Base-by-base conservation (phyloP, 2,888 invertebrate species). In the Acrobasis repandana region DNA sequence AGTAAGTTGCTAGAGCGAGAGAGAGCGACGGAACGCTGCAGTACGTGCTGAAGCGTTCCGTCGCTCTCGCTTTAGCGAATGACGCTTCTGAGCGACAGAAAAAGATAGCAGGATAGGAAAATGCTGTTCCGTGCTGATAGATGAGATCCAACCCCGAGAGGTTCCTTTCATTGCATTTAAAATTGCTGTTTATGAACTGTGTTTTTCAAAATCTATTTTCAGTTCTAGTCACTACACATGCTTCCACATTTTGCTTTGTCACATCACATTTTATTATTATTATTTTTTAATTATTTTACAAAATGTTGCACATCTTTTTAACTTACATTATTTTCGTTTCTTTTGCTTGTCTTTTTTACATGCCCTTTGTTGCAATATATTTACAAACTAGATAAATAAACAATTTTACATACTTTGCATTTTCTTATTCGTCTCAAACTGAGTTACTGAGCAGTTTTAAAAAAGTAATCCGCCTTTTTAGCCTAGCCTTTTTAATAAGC, bases 141-240 rank as follows among this genome's bases (percentile, higher is more conserved):
- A n/a, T n/a, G n/a, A n/a, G n/a, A n/a, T n/a, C n/a, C n/a, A n/a
- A n/a, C n/a, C n/a, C n/a, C n/a, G n/a, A n/a, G 34, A 75, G 81
- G 86, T 85, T 88, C 85, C 87, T 85, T 79, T 70, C 60, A 63
- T 52, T 80, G 88, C 88, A 89, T 88, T 88, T 88, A 86, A 71
- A 47, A 63, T 62, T 64, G 58, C 65, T 63, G 72, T 67, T 63
- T 63, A 58, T 54, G 67, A 69, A 69, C 63, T 74, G 65, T 75
- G 70, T 79, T 77, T 73, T 79, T 78, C 63, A 74, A 80, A 79
- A 75, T 72, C 78, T 82, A 85, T 74, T 71, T 78, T 82, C n/a
- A 85, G 80, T 82, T 90, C 90, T 90, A 90, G 90, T 90, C 89
- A 89, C 76, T 67, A 69, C 74, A 71, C 74, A 77, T 73, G 77